Evolutionary conservation across 2,113 vertebrate genomes (phyloP).

Genomic region (Scophthalmus maximus): DNA sequence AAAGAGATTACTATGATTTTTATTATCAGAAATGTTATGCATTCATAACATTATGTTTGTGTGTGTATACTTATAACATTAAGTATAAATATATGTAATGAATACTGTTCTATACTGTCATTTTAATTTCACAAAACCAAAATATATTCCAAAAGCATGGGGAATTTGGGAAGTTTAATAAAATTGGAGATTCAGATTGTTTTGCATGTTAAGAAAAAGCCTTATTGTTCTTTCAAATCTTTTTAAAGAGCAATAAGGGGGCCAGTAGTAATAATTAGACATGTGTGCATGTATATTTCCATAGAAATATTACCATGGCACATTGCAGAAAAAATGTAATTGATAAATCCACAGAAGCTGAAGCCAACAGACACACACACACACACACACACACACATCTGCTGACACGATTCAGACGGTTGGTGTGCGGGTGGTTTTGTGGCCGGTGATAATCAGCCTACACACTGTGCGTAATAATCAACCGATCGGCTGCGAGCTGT

Average conservation of each 20-base stretch:
- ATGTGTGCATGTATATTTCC: background rate
- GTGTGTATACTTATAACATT: too few species aligned
- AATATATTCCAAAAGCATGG: too few species aligned
- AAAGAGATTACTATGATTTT: too few species aligned
- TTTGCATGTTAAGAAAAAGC: background rate
- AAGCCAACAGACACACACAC: background rate
- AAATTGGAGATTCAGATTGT: too few species aligned
- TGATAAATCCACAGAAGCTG: background rate
- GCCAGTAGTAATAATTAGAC: background rate
- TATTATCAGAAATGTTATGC: too few species aligned
- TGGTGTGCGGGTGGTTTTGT: slow-evolving; percentile 8
- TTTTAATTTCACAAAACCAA: too few species aligned
- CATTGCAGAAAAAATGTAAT: background rate
- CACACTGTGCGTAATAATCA: slow-evolving; percentile 26
- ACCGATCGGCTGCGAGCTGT: slow-evolving; percentile 7
- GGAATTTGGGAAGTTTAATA: too few species aligned
- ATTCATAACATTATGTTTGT: too few species aligned
- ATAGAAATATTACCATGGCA: background rate
- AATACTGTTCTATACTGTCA: background rate
- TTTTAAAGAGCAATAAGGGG: background rate
- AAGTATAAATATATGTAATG: background rate
- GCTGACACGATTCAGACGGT: background rate
- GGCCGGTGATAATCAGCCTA: background rate
- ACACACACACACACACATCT: background rate
- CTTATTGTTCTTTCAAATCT: background rate